Evolutionary conservation across 1,140 invertebrate species (phyloP), one percentile per base, ranked within the genome.

Genomic region (Papilio helenus): DNA sequence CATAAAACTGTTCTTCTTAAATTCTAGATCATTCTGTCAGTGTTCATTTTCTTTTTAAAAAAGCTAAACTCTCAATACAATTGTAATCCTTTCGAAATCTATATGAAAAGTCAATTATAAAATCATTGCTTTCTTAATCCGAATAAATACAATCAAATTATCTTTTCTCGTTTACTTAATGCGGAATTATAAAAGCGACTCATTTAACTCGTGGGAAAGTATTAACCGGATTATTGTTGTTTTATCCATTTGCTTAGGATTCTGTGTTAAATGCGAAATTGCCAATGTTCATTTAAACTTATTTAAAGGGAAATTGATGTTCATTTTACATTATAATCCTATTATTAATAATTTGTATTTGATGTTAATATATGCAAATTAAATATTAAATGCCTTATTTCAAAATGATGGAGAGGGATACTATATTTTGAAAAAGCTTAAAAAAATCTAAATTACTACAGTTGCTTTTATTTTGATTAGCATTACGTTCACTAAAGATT

Each of bases 191-290:
- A 68, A 68, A 34, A 68, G 26, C 61, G 61, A 29, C 61, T 68
- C 23, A 68, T 68, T 29, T 68, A 68, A 68, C 26, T 68, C 61
- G 61, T 68, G 61, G 61, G 12, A 29, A 68, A 68, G 26, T 68
- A 68, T 68, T 29, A 68, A 68, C 12, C 26, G 61, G 61, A 68
- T 68, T 68, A 68, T 29, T 68, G 26, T 58, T 58, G 20, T 68
- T 68, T 16, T 68, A 68, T 68, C 61, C 61, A 68, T 29, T 29
- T 68, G 26, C 61, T 68, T 68, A 68, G 61, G 61, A 68, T 68
- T 68, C 61, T 29, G 58, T 68, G 26, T 61, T 61, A 14, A 68
- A 68, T 68, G 61, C 26, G 61, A 68, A 68, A 68, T 68, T 68
- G 14, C 12, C 61, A 68, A 68, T 68, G 61, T 68, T 68, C 51